These are phyloP conservation scores for Gerris buenoi DNA, from an alignment of 1,140 invertebrate species.

Conservation along the genomic window DNA sequence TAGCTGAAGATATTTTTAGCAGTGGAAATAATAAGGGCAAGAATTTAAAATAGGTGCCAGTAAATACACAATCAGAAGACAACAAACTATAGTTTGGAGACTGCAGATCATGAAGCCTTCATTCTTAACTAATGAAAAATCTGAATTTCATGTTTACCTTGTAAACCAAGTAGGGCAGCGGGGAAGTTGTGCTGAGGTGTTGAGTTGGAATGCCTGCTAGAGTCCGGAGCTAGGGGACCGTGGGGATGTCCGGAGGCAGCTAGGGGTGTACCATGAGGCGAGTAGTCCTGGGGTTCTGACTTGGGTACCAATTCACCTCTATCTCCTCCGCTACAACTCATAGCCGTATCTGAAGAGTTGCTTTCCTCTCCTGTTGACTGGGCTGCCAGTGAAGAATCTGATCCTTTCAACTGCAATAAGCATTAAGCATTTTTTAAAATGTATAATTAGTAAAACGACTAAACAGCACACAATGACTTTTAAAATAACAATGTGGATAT, in stretches of 20 bases:
- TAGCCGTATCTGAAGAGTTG: constrained; percentile 44
- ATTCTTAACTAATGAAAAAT: too few species aligned
- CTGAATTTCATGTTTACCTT: too few species aligned
- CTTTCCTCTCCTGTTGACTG: constrained; percentile 61
- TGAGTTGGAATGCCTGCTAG: constrained; percentile 45
- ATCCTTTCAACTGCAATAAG: constrained; percentile 31
- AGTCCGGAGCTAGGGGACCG: constrained; percentile 47
- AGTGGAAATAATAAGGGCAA: too few species aligned
- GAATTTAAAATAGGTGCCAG: too few species aligned
- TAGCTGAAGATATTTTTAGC: too few species aligned
- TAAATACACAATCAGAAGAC: too few species aligned
- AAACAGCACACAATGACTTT: too few species aligned
- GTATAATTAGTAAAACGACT: too few species aligned
- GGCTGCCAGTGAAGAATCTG: constrained; percentile 38
- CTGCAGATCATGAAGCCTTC: too few species aligned
- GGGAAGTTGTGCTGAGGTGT: constrained; percentile 47
- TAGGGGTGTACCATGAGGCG: constrained; percentile 31
- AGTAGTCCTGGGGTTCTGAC: constrained; percentile 8
- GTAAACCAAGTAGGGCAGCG: constrained; percentile 46
- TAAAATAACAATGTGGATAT: too few species aligned
- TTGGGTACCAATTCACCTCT: constrained; percentile 11
- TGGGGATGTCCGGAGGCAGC: constrained; percentile 44
- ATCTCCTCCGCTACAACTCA: constrained; percentile 45
- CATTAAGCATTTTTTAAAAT: too few species aligned
- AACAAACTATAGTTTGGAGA: too few species aligned